Evolutionary conservation across 2,113 vertebrate genomes (phyloP).

Genomic region (Helogale parvula): DNA sequence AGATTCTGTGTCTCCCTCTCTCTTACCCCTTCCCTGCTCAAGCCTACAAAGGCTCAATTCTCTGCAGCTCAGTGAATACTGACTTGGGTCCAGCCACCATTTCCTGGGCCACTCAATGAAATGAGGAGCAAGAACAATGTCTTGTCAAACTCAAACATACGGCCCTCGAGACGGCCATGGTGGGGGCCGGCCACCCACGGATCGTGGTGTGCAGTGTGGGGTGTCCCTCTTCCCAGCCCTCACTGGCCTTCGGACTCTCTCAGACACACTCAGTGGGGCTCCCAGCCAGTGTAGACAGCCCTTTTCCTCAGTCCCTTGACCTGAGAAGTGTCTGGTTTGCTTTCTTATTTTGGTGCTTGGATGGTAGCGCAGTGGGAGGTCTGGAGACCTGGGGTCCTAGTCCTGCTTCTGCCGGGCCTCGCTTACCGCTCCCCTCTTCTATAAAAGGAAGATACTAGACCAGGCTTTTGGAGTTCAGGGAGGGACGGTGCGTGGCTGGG

Average conservation of each 20-base stretch:
- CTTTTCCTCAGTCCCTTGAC: neutral
- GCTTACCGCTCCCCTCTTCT: neutral
- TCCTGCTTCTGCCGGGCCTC: neutral
- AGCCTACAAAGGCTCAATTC: neutral
- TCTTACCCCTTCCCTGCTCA: too few species aligned
- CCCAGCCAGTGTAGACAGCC: rapidly evolving
- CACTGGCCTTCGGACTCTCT: rapidly evolving
- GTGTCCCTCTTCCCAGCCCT: neutral
- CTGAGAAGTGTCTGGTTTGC: neutral
- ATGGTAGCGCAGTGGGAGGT: neutral
- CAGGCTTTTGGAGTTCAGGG: too few species aligned
- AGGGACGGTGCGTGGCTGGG: neutral
- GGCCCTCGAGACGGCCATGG: neutral
- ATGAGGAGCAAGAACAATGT: conserved; percentile 14
- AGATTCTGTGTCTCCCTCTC: too few species aligned
- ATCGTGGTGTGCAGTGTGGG: neutral
- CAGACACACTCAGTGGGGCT: rapidly evolving
- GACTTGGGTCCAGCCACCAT: neutral
- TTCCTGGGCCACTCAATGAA: neutral
- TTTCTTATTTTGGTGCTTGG: neutral
- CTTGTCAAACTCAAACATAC: neutral
- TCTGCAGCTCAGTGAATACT: neutral
- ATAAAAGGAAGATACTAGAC: neutral
- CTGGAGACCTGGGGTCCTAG: neutral
- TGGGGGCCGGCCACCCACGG: neutral